phyloP scores from a whole-genome alignment of 1,140 invertebrate species.

The Sarcophaga bullata region DNA sequence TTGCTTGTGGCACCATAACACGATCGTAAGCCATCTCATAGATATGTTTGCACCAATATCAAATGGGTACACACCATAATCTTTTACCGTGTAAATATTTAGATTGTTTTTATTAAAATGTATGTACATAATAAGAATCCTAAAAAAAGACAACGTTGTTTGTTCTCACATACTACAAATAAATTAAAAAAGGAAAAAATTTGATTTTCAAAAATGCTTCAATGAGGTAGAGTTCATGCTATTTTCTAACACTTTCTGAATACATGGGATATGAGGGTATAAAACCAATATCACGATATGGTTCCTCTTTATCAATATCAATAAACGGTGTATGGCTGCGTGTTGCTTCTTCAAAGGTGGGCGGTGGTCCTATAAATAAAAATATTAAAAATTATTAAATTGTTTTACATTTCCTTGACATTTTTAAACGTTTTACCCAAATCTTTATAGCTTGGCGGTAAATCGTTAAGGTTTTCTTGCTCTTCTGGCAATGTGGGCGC shows the following conservation, averaged over 20 bases:
- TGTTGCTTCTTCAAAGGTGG: constrained; percentile 57
- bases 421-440: constrained; percentile 50
- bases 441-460: constrained; percentile 56
- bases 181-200: no score
- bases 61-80: no score
- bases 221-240: no score
- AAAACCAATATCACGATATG: constrained; percentile 57
- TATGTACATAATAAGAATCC: no score
- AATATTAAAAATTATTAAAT: neutral
- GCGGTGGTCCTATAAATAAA: constrained; percentile 50
- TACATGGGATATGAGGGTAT: constrained; percentile 56
- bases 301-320: constrained; percentile 56
- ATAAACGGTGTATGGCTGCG: constrained; percentile 52
- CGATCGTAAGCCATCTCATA: no score
- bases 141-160: no score
- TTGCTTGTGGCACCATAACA: no score
- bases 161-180: no score
- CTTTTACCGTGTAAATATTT: no score
- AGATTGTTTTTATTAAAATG: no score
- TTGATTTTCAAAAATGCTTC: no score
- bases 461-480: constrained; percentile 38
- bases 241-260: constrained; percentile 16
- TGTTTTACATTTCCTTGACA: neutral
- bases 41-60: no score
- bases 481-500: neutral